Evolutionary conservation across 2,113 vertebrate genomes (phyloP).

Genomic region (Sander vitreus): DNA sequence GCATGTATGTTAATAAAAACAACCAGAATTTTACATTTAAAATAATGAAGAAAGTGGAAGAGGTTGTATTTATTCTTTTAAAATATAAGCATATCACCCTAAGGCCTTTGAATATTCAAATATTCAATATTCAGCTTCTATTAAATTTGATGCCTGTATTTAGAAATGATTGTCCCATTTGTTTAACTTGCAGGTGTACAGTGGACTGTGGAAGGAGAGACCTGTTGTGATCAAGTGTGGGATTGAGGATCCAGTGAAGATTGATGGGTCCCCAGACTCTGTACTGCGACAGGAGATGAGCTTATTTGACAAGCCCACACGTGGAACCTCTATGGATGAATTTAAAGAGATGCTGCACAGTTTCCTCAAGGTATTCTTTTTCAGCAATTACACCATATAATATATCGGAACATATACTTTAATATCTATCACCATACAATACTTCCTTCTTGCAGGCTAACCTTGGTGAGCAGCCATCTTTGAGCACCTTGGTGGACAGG

Average conservation of each 20-base stretch:
- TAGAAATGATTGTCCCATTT: background rate
- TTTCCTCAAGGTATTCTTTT: slow-evolving; percentile 91
- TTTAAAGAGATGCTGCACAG: slow-evolving; percentile 95
- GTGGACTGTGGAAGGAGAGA: slow-evolving; percentile 91
- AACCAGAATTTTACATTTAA: background rate
- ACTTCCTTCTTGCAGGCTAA: slow-evolving; percentile 83
- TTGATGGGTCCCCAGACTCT: slow-evolving; percentile 75
- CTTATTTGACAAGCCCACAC: slow-evolving; percentile 93
- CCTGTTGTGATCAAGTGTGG: slow-evolving; percentile 95
- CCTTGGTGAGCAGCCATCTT: slow-evolving; percentile 92
- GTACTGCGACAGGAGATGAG: slow-evolving; percentile 85
- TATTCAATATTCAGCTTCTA: too few species aligned
- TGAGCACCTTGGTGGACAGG: slow-evolving; percentile 86
- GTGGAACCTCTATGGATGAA: slow-evolving; percentile 96
- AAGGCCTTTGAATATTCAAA: background rate
- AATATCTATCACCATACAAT: background rate
- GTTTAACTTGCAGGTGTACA: slow-evolving; percentile 88
- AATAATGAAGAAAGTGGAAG: background rate
- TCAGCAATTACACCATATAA: background rate
- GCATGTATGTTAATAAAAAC: background rate
- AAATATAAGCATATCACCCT: background rate
- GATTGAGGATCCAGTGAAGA: slow-evolving; percentile 83
- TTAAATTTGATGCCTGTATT: too few species aligned
- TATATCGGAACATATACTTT: background rate
- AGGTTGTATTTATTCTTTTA: background rate